Evolutionary conservation across 2,888 invertebrate genomes (phyloP).

Genomic region (Herminia tarsipennalis): DNA sequence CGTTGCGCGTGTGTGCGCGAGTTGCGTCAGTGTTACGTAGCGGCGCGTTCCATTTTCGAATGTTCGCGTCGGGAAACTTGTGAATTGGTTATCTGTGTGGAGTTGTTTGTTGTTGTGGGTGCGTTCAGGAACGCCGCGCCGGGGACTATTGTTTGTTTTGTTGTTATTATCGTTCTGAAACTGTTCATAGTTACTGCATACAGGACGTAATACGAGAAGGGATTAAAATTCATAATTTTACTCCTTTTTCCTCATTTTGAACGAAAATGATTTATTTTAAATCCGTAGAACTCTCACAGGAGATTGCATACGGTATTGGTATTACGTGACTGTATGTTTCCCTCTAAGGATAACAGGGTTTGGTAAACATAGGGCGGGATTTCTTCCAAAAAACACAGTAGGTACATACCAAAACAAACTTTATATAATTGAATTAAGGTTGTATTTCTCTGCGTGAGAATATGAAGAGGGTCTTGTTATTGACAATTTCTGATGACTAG

Average conservation of each 20-base stretch:
- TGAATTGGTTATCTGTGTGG: constrained; percentile 78
- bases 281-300: neutral
- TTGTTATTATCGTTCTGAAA: constrained; percentile 71
- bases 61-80: constrained; percentile 69
- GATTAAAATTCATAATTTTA: constrained; percentile 6
- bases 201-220: constrained; percentile 25
- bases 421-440: constrained; percentile 11
- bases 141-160: constrained; percentile 75
- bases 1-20: constrained; percentile 57
- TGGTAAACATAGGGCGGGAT: constrained; percentile 64
- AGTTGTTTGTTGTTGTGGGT: constrained; percentile 60
- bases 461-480: constrained; percentile 49
- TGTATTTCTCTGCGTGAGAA: constrained; percentile 17
- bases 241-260: neutral
- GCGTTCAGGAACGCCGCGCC: constrained; percentile 62
- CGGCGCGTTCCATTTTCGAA: constrained; percentile 71
- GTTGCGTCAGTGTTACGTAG: constrained; percentile 63
- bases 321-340: constrained; percentile 28
- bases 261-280: neutral
- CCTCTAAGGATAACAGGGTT: constrained; percentile 42
- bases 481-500: constrained; percentile 73
- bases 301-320: constrained; percentile 7
- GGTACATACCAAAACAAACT: constrained; percentile 17
- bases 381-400: neutral
- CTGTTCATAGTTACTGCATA: constrained; percentile 51